Conservation (phyloP, 2,888 invertebrate species). For the Cheilosia scutellata region DNA sequence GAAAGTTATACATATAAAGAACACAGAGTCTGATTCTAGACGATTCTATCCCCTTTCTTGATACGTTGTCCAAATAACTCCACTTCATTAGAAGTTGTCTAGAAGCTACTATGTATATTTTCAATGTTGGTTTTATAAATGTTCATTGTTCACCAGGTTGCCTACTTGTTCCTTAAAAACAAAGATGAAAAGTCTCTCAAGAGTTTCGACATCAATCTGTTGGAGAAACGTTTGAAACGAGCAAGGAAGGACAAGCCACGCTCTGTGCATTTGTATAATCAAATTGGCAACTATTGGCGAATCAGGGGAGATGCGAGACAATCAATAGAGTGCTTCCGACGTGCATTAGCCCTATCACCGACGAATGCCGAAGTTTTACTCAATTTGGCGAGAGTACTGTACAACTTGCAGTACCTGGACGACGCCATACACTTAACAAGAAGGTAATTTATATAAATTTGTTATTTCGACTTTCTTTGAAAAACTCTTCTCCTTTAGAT, state of each 20-base stretch:
- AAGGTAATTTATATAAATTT: conserved; percentile 82
- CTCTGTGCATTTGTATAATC: conserved; percentile 93
- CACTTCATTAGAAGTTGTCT: no score
- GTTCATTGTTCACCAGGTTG: conserved; percentile 84
- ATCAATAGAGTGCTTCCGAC: conserved; percentile 95
- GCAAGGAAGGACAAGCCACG: conserved; percentile 93
- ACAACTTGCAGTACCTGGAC: conserved; percentile 94
- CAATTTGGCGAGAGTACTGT: conserved; percentile 92
- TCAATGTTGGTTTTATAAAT: not conserved
- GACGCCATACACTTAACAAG: conserved; percentile 95
- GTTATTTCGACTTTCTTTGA: not conserved
- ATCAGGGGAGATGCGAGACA: conserved; percentile 94
- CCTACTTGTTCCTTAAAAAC: conserved; percentile 89
- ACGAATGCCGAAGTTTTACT: conserved; percentile 94
- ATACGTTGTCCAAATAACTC: no score
- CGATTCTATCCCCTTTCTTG: no score
- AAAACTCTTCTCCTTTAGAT: conserved; percentile 81
- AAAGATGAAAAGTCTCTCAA: conserved; percentile 85
- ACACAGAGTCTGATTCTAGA: no score
- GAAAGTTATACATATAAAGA: no score
- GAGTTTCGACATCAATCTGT: conserved; percentile 90
- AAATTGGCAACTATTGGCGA: conserved; percentile 96
- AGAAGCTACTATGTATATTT: no score
- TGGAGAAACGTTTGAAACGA: conserved; percentile 90
- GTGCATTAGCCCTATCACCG: conserved; percentile 93